Evolutionary conservation across 2,888 invertebrate genomes (phyloP).

Genomic region (Epirrhoe tristata): DNA sequence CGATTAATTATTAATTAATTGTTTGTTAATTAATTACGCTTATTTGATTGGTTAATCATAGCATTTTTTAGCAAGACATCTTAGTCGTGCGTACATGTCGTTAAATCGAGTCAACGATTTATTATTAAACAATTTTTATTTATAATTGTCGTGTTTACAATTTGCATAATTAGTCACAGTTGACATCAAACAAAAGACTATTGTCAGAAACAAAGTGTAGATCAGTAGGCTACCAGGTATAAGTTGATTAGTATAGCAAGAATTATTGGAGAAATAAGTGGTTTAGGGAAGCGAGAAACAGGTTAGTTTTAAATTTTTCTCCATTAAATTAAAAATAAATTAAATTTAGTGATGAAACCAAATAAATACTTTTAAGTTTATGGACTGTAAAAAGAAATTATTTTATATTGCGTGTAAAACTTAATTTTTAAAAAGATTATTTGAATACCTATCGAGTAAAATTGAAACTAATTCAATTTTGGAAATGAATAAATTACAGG

Average conservation of each 20-base stretch:
- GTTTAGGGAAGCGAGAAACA: background rate
- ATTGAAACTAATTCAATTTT: too few relatives aligned
- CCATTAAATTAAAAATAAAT: too few relatives aligned
- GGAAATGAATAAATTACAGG: too few relatives aligned
- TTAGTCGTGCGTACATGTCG: background rate
- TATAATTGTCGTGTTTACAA: conserved; percentile 1
- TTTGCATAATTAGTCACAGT: conserved; percentile 17
- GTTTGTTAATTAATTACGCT: background rate
- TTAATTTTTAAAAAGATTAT: too few relatives aligned
- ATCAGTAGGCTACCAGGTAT: background rate
- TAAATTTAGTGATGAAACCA: too few relatives aligned
- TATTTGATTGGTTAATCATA: too few relatives aligned
- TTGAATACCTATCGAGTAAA: too few relatives aligned
- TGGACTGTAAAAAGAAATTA: too few relatives aligned
- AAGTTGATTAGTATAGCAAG: background rate
- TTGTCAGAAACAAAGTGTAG: conserved; percentile 2
- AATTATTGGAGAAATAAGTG: background rate
- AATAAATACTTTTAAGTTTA: too few relatives aligned
- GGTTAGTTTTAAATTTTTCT: background rate
- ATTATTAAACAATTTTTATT: conserved; percentile 9
- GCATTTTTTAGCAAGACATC: background rate
- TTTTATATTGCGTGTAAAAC: too few relatives aligned
- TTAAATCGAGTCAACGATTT: background rate
- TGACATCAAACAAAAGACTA: conserved; percentile 6
- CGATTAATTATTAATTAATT: background rate